phyloP scores from a whole-genome alignment of 2,888 invertebrate species.

The Julus scandinavius region DNA sequence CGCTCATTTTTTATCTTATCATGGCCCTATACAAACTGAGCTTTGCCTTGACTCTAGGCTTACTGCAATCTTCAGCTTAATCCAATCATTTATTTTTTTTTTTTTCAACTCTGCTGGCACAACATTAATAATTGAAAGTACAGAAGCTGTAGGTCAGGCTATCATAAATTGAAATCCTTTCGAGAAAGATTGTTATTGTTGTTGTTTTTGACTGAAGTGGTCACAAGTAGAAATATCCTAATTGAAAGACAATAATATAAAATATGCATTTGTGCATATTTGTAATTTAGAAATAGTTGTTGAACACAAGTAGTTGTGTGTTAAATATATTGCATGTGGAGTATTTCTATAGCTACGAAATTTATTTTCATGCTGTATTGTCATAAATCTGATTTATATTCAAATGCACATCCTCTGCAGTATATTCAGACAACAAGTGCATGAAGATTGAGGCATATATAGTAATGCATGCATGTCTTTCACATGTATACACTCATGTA shows the following conservation, averaged over 20 bases:
- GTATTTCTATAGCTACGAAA: too few species aligned
- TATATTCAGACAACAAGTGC: too few species aligned
- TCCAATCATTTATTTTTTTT: slow-evolving; percentile 23
- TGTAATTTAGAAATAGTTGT: too few species aligned
- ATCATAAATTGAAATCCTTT: neutral
- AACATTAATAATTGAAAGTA: slow-evolving; percentile 23
- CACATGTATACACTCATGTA: too few species aligned
- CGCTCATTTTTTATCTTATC: slow-evolving; percentile 43
- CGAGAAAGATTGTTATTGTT: neutral
- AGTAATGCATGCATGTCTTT: too few species aligned
- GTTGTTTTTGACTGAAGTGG: neutral
- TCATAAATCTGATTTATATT: too few species aligned
- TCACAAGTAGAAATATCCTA: neutral
- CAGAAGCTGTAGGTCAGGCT: neutral
- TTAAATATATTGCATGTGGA: too few species aligned
- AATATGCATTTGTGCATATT: too few species aligned
- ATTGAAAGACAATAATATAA: neutral
- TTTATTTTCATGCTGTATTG: too few species aligned
- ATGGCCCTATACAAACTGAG: neutral
- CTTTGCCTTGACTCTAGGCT: slow-evolving; percentile 21
- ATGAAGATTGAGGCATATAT: too few species aligned
- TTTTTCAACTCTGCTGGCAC: neutral
- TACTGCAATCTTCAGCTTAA: slow-evolving; percentile 17
- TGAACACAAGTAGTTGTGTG: too few species aligned
- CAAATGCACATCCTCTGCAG: too few species aligned